Evolutionary conservation across 2,113 vertebrate genomes (phyloP).

Genomic region (Conger conger): DNA sequence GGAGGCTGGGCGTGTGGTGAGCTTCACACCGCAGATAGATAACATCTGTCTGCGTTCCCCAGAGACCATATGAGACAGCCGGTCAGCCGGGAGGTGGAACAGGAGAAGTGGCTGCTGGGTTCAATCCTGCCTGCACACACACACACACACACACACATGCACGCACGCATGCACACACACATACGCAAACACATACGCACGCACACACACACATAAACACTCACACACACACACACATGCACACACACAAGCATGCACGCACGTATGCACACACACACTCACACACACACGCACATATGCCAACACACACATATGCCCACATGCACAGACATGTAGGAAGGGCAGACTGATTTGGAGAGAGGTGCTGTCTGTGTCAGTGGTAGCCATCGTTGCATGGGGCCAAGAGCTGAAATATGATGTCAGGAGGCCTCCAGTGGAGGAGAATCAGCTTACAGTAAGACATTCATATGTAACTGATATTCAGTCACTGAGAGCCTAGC

Average conservation of each 20-base stretch:
- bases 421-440: background rate
- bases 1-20: background rate
- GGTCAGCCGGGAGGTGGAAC: conserved; percentile 2
- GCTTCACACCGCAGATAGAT: background rate
- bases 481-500: background rate
- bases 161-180: background rate
- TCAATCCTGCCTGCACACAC: background rate
- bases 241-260: background rate
- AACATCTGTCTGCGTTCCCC: background rate
- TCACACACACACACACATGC: background rate
- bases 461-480: conserved; percentile 8
- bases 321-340: background rate
- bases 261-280: background rate
- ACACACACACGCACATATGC: background rate
- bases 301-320: background rate
- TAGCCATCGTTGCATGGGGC: background rate
- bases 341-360: background rate
- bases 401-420: background rate
- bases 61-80: background rate
- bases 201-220: background rate
- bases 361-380: background rate
- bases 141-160: background rate
- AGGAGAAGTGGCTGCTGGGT: background rate
- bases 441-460: background rate
- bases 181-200: background rate